Conservation (phyloP, 2,888 invertebrate genomes). For the Mesochorus sp. region DNA sequence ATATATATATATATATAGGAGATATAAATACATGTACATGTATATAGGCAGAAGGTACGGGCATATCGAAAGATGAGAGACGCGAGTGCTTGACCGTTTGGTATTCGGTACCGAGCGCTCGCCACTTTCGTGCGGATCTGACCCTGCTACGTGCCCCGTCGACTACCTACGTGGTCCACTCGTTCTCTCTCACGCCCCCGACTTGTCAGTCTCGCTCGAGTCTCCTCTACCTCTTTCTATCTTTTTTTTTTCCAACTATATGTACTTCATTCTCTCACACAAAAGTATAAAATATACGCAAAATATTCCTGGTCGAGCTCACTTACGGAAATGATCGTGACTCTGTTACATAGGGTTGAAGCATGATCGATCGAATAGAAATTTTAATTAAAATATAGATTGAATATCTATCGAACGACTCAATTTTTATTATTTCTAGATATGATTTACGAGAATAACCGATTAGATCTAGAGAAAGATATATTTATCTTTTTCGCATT, state of each 20-base stretch:
- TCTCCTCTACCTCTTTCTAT: constrained; percentile 2
- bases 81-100: constrained; percentile 73
- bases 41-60: neutral
- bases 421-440: too few relatives aligned
- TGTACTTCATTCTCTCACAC: neutral
- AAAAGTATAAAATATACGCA: neutral
- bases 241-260: constrained; percentile 2
- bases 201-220: constrained; percentile 17
- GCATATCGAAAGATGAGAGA: constrained; percentile 13
- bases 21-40: neutral
- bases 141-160: constrained; percentile 68
- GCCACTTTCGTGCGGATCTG: constrained; percentile 79
- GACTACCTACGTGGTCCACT: constrained; percentile 65
- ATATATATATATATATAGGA: neutral
- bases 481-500: too few relatives aligned
- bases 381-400: too few relatives aligned
- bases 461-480: too few relatives aligned
- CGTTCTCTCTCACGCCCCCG: constrained; percentile 45
- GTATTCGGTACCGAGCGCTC: constrained; percentile 81
- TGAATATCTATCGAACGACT: too few relatives aligned
- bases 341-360: too few relatives aligned
- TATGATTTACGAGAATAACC: too few relatives aligned
- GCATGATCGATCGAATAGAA: too few relatives aligned
- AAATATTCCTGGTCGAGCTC: too few relatives aligned
- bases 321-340: too few relatives aligned